Evolutionary conservation across 2,113 vertebrate species (phyloP).

Genomic region (Tylochromis polylepis): DNA sequence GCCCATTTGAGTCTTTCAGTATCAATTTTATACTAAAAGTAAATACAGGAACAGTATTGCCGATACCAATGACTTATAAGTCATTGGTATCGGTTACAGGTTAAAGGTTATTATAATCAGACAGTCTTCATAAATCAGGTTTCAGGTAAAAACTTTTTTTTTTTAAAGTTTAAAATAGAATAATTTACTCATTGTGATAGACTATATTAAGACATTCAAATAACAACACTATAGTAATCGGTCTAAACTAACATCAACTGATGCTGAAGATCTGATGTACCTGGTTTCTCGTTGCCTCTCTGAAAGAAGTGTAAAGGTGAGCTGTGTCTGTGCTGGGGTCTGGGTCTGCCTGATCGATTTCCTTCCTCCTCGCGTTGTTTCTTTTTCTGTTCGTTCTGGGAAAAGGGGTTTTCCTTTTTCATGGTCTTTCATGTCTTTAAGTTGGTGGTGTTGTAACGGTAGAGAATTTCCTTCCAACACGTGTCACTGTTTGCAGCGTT

Average conservation of each 20-base stretch:
- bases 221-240: too few species aligned
- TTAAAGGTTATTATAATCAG: neutral
- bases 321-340: neutral
- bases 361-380: rapidly evolving
- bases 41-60: neutral
- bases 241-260: neutral
- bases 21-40: neutral
- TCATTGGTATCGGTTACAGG: too few species aligned
- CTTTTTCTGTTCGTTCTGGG: neutral
- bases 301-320: neutral
- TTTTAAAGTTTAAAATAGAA: rapidly evolving
- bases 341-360: neutral
- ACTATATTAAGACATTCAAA: too few species aligned
- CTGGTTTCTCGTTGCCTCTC: neutral
- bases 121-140: neutral
- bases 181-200: too few species aligned
- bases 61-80: neutral
- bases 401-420: neutral
- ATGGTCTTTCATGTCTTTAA: neutral
- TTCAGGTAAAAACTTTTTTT: neutral
- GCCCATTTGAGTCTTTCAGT: neutral
- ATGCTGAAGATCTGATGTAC: neutral
- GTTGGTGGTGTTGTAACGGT: neutral
- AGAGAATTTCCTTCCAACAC: neutral
- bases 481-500: neutral